Base-by-base conservation (phyloP, 2,888 invertebrate species). In the Drosophila infuscata region DNA sequence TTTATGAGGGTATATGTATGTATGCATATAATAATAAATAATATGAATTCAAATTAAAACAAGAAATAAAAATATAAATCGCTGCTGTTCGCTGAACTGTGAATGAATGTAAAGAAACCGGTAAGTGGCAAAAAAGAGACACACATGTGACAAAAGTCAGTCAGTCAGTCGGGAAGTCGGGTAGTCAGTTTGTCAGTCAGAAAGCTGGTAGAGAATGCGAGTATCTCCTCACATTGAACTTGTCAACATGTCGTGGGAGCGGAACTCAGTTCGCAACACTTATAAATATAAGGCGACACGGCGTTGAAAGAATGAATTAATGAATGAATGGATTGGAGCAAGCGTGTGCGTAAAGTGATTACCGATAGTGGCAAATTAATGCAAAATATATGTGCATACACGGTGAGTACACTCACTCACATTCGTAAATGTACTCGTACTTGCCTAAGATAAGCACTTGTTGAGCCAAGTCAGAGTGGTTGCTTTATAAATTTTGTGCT, bases 31-130 rank as follows among this genome's bases (percentile, higher is more conserved):
- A n/a, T n/a, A n/a, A n/a, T n/a, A 74, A 77, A 90, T 81, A 81
- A 86, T 75, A 89, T 84, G 83, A 81, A 90, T 88, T 88, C 77
- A 79, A 89, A 86, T 87, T 88, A 74, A 71, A 73, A 68, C 61
- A 38, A 70, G 74, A 67, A 70, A 69, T 49, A 70, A 69, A 72
- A 74, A 73, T 64, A 60, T 62, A 63, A 69, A 60, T 48, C 56
- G 20, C 29, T 73, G 53, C 51, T 54, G 74, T 30, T 74, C 82
- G 71, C 69, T 82, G 86, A 89, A 82, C 76, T 70, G 77, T 59
- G 66, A 86, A 25, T 25, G 25, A 25, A 25, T 25, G 25, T 25
- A 80, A 86, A 76, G 76, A 76, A 76, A 73, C 81, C 79, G 77
- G 85, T 62, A 85, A 82, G 80, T 67, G 76, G 76, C 82, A 69